Conservation (phyloP, 2,888 invertebrate species). For the Cataglyphis livida region DNA sequence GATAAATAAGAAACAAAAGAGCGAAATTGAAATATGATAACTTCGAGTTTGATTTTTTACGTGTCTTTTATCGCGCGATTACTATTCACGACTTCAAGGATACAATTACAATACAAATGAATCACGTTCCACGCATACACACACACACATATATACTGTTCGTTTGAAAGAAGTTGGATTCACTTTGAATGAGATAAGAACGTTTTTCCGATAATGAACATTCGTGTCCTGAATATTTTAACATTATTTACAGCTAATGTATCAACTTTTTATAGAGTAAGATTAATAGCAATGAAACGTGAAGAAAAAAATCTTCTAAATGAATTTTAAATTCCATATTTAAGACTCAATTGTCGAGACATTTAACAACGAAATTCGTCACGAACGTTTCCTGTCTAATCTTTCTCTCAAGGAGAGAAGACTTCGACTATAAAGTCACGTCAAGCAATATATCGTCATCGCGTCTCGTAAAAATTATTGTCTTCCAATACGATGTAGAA, state of each 20-base stretch:
- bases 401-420: neutral
- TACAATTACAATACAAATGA: neutral
- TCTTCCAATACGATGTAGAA: neutral
- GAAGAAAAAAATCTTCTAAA: neutral
- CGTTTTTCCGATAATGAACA: neutral
- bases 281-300: neutral
- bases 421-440: neutral
- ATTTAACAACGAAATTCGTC: neutral
- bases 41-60: neutral
- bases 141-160: neutral
- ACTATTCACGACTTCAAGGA: neutral
- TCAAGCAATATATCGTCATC: neutral
- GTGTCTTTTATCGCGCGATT: neutral
- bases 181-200: slow-evolving; percentile 14
- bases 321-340: too few species aligned
- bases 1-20: neutral
- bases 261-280: too few species aligned
- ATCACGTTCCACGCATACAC: slow-evolving; percentile 3
- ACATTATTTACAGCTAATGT: too few species aligned
- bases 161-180: neutral
- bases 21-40: neutral
- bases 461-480: neutral
- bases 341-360: neutral
- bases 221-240: neutral
- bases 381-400: neutral